Evolutionary conservation across 2,113 vertebrate species (phyloP).

Genomic region (Ailuropoda melanoleuca): DNA sequence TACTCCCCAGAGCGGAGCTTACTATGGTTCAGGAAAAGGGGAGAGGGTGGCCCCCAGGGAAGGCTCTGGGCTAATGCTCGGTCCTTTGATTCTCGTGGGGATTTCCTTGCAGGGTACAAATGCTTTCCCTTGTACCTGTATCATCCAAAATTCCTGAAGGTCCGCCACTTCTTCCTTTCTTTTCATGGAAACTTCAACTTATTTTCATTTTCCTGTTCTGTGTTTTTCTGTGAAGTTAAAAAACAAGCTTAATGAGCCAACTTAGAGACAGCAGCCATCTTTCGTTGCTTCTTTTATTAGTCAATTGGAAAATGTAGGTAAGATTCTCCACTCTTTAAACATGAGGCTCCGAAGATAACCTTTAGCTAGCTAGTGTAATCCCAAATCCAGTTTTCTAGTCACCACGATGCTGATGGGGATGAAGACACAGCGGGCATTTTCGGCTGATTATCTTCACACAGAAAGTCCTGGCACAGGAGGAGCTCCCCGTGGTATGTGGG

Average conservation of each 20-base stretch:
- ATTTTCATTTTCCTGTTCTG: neutral
- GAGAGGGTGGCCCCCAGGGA: constrained; percentile 32
- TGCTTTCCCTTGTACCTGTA: neutral
- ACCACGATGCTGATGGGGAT: neutral
- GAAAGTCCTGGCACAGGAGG: neutral
- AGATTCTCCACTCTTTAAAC: neutral
- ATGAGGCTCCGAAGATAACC: neutral
- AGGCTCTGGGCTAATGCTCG: neutral
- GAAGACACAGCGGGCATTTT: neutral
- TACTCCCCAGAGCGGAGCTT: constrained; percentile 39
- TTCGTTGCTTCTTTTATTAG: neutral
- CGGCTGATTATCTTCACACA: neutral
- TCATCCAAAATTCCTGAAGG: neutral
- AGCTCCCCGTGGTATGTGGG: neutral
- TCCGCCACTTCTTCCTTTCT: neutral
- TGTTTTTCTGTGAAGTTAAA: neutral
- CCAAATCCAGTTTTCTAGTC: neutral
- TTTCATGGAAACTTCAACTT: neutral
- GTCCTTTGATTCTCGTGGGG: neutral
- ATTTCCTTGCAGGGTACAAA: neutral
- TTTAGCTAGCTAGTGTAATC: neutral
- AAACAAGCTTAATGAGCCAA: neutral
- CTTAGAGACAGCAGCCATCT: neutral
- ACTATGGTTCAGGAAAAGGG: constrained; percentile 41
- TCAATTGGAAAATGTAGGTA: neutral